Evolutionary conservation across 2,888 invertebrate genomes (phyloP), one percentile per base, ranked within the genome.

Genomic region (Tyria jacobaeae): DNA sequence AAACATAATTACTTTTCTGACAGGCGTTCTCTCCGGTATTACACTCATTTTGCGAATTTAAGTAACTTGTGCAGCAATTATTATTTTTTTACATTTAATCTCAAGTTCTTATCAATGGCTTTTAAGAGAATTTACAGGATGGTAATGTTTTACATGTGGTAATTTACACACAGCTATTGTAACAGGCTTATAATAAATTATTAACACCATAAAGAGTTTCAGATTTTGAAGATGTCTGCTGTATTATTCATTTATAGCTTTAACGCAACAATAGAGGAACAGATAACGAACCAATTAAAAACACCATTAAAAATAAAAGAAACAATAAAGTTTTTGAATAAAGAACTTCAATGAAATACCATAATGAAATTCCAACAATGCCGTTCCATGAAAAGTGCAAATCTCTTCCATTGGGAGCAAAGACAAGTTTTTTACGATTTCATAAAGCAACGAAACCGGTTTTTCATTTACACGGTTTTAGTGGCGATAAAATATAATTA

Each of bases 401-500:
- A 82, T 82, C 84, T 81, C 80, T 71, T 65, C 76, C 75, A 70
- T 78, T 69, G 72, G 72, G 75, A 70, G 75, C 73, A 85, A 86
- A 87, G 91, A 91, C 90, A 92, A 92, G 91, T 92, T 92, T 92
- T 91, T 94, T 92, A 93, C 89, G 92, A 89, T 91, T 92, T 89
- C 89, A 91, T 91, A 90, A 91, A 91, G 87, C 87, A 87, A 81
- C 83, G 85, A 84, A 88, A 90, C 89, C 91, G 88, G 92, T 92
- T 94, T 94, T 94, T 94, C 93, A 94, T 94, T 94, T 93, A 93
- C 92, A 93, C 91, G 83, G 87, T 87, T 92, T 92, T 92, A 93
- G 92, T 91, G 89, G 89, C 85, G 84, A 89, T 94, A 93, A 94
- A 94, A 92, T 92, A 93, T 94, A 94, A 94, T 94, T 94, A 94